Evolutionary conservation across 2,888 invertebrate species (phyloP).

Genomic region (Dynastes grantii): DNA sequence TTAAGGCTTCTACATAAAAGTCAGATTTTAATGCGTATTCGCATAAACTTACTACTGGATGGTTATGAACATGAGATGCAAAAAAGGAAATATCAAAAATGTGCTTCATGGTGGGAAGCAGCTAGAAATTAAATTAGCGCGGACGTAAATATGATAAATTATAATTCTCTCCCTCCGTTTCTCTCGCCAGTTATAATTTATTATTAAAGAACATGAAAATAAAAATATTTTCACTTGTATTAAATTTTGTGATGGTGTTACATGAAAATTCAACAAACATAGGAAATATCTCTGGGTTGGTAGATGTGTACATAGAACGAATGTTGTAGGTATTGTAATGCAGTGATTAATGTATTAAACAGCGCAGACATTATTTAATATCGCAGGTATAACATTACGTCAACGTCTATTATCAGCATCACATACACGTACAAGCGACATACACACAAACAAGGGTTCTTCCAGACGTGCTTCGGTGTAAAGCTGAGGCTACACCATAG

Average conservation of each 20-base stretch:
- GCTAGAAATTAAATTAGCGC: conserved; percentile 36
- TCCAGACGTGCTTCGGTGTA: not conserved
- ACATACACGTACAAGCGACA: not conserved
- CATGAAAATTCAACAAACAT: conserved; percentile 17
- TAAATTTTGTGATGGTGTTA: conserved; percentile 32
- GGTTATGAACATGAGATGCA: not conserved
- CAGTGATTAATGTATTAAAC: conserved; percentile 50
- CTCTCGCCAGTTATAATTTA: conserved; percentile 44
- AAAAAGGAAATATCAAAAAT: not conserved
- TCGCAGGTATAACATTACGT: conserved; percentile 12
- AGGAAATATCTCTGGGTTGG: not conserved
- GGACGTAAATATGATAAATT: conserved; percentile 43
- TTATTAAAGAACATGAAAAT: conserved; percentile 49
- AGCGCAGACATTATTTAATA: conserved; percentile 48
- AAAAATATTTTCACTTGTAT: conserved; percentile 49
- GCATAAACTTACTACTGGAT: not conserved
- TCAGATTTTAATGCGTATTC: not conserved
- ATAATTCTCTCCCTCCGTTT: conserved; percentile 32
- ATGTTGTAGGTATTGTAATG: conserved; percentile 31
- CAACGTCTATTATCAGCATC: not conserved
- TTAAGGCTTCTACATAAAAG: not conserved
- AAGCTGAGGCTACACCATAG: not conserved
- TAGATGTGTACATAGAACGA: not conserved
- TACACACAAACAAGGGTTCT: not conserved
- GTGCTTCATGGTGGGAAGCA: not conserved